Conservation (phyloP, 2,113 vertebrate species). For the Xerus inauris region DNA sequence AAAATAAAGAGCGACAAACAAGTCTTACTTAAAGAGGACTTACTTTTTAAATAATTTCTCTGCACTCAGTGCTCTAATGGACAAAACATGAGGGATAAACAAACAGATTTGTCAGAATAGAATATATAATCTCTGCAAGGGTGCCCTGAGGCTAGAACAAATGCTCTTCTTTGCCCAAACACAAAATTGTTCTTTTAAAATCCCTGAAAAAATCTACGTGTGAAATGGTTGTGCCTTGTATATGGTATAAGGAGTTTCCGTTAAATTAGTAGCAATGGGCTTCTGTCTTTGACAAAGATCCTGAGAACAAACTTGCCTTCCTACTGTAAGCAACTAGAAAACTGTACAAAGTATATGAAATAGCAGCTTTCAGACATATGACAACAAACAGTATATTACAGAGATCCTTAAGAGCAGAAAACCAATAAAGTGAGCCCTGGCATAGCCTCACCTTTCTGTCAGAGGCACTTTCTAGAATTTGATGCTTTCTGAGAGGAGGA, state of each 20-base stretch:
- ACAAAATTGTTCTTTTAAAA: slow-evolving; percentile 25
- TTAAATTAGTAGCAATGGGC: neutral
- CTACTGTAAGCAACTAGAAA: slow-evolving; percentile 19
- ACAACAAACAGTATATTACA: neutral
- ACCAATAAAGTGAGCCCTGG: neutral
- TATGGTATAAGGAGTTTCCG: neutral
- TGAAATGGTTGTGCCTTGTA: neutral
- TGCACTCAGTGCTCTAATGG: neutral
- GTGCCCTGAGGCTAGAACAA: neutral
- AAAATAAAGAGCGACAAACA: neutral
- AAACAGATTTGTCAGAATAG: neutral
- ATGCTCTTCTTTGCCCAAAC: neutral
- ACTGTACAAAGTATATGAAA: neutral
- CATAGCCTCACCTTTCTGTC: neutral
- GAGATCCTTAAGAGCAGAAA: neutral
- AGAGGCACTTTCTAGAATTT: neutral
- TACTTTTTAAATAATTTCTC: neutral
- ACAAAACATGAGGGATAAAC: neutral
- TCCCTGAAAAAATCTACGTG: neutral
- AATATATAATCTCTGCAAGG: neutral
- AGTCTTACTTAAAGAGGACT: neutral
- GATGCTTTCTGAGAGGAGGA: neutral
- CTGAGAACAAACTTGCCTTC: neutral
- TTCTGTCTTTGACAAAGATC: neutral
- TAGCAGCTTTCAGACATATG: neutral